Base-by-base conservation (phyloP, 2,797 vertebrate genomes). In the Podargus strigoides region DNA sequence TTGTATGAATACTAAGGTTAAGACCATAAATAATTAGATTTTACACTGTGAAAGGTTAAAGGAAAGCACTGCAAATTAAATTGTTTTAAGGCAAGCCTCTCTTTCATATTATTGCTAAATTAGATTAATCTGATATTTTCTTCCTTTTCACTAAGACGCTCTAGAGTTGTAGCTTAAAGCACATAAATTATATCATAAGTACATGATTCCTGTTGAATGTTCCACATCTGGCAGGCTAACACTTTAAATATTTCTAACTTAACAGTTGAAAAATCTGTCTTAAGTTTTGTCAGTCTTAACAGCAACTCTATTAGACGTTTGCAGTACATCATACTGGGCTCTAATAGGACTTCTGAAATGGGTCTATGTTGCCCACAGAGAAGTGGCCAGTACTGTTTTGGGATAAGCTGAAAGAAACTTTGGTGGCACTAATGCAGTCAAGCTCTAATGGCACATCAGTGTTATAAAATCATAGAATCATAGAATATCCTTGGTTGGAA, bases 161-260 rank as follows among this genome's bases (percentile, higher is more conserved):
- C 44, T n/a, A 24, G 21, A 67, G 12, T 44, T 83, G 21, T 49
- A 49, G 24, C 14, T 85, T 81, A 9, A 66, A 49, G 34, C 42
- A 28, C 6, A 2, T 42, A 7, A 42, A 44, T 37, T 66, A 2
- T 17, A 53, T 46, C 0, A 0, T 21, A 79, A 79, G 13, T 34
- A 26, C 20, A 3, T 21, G 12, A 42, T 70, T 89, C 13, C 24
- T 63, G 2, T 62, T 69, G 9, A 5, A 12, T 27, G 47, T 94
- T 75, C 16, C 50, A 20, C 7, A 37, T 47, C 22, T 64, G 37
- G 7, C 59, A 75, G 39, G 9, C 47, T 66, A 47, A 34, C 26
- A 18, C 30, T 79, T 62, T 4, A 13, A 26, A 2, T 85, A 32
- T 62, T 89, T 87, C 23, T 69, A 18, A 39, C 23, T 39, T 62